These are phyloP conservation scores for Danionella dracula DNA, from an alignment of 2,797 vertebrate genomes.

Conservation along the genomic window DNA sequence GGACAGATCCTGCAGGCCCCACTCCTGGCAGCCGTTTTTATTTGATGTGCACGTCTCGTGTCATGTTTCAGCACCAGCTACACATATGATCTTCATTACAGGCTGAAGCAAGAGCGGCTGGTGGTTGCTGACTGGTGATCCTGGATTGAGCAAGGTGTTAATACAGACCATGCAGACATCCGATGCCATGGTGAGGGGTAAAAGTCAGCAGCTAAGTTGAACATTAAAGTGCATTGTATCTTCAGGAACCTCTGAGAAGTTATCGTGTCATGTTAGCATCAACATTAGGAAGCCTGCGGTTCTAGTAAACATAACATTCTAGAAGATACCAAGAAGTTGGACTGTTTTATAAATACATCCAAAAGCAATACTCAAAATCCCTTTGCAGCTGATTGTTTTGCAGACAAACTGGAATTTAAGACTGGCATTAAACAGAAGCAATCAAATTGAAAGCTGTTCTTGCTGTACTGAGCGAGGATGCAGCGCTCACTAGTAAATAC, in stretches of 20 bases:
- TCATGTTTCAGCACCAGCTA: constrained; percentile 67
- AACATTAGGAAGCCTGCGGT: too few species aligned
- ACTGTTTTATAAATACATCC: too few species aligned
- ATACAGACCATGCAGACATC: constrained; percentile 33
- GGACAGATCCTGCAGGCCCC: constrained; percentile 51
- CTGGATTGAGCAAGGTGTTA: constrained; percentile 46
- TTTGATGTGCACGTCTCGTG: constrained; percentile 71
- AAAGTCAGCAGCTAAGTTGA: constrained; percentile 11
- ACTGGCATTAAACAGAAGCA: too few species aligned
- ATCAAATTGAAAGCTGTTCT: too few species aligned
- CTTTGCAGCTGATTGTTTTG: too few species aligned
- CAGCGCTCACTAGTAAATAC: too few species aligned
- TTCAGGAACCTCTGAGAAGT: constrained; percentile 3
- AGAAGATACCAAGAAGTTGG: too few species aligned
- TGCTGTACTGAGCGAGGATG: too few species aligned
- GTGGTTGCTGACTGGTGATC: constrained; percentile 63
- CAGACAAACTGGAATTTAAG: too few species aligned
- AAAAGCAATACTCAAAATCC: too few species aligned
- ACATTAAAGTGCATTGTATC: constrained; percentile 19
- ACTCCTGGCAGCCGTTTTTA: constrained; percentile 70
- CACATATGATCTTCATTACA: constrained; percentile 79
- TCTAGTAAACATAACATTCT: too few species aligned
- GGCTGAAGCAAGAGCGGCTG: constrained; percentile 59
- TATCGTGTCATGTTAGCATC: neutral
- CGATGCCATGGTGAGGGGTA: constrained; percentile 14